Percentiles rank a stretch among this genome's conserved stretches.
Evolutionary conservation across 2,113 vertebrate genomes (phyloP).

Genomic region (Halcyon senegalensis): DNA sequence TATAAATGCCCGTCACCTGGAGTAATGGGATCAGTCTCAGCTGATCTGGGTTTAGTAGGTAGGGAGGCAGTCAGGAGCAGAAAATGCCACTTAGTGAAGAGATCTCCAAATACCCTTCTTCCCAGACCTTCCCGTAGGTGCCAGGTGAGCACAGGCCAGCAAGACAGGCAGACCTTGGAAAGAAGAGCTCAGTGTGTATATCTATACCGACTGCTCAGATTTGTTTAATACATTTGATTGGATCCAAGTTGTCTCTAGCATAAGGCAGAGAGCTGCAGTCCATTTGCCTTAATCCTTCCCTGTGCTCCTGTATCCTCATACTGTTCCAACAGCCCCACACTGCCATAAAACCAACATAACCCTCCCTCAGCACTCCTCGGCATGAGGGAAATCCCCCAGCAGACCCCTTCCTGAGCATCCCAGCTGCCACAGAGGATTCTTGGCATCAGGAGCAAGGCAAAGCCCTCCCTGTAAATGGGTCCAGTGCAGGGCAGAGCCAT

Average conservation of each 20-base stretch:
- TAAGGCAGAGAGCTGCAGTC: conserved; percentile 22
- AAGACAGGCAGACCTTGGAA: background rate
- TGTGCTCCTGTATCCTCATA: background rate
- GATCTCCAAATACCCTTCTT: background rate
- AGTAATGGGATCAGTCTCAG: background rate
- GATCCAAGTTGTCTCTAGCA: background rate
- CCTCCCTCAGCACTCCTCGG: background rate
- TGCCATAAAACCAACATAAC: background rate
- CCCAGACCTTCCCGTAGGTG: background rate
- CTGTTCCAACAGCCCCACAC: background rate
- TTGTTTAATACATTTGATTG: background rate
- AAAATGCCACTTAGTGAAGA: background rate
- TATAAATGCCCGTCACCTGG: background rate
- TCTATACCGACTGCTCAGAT: background rate
- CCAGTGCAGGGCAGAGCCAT: background rate
- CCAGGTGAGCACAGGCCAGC: background rate
- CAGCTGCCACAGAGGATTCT: conserved; percentile 28
- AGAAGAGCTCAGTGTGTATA: background rate
- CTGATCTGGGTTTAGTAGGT: background rate
- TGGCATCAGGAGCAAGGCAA: background rate
- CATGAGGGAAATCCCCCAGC: background rate
- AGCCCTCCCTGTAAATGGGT: background rate
- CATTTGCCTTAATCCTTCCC: conserved; percentile 59
- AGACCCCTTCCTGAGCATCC: background rate
- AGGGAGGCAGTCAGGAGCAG: background rate